Conservation (phyloP, 2,113 vertebrate species). For the Emydocephalus ijimae region DNA sequence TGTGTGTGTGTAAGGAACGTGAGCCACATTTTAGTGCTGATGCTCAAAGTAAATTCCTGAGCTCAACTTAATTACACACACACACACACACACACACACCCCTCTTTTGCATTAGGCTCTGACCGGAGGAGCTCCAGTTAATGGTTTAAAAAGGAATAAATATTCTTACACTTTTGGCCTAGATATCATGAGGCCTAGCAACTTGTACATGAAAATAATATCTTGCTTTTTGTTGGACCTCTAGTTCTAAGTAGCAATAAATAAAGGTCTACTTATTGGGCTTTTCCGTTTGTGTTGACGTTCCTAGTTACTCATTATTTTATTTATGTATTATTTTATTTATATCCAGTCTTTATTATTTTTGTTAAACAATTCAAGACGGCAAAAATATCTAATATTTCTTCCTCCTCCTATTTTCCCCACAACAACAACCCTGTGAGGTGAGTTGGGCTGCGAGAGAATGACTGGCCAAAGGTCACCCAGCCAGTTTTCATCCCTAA, state of each 20-base stretch:
- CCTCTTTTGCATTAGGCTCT: neutral
- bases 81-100: neutral
- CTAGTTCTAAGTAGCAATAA: neutral
- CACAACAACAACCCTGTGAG: neutral
- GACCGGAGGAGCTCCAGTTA: neutral
- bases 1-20: neutral
- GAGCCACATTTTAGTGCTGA: neutral
- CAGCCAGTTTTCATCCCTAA: neutral
- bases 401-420: neutral
- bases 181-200: neutral
- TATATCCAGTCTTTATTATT: neutral
- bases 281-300: neutral
- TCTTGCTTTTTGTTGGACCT: neutral
- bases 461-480: neutral
- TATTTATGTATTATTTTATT: neutral
- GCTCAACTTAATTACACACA: neutral
- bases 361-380: neutral
- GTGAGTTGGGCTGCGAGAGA: neutral
- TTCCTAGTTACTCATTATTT: neutral
- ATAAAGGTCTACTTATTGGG: neutral
- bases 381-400: neutral
- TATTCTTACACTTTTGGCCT: neutral
- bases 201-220: neutral
- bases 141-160: neutral
- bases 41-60: neutral